Percentiles rank a stretch among this genome's conserved stretches.
phyloP scores from a whole-genome alignment of 2,113 vertebrate genomes.

The Laterallus jamaicensis region DNA sequence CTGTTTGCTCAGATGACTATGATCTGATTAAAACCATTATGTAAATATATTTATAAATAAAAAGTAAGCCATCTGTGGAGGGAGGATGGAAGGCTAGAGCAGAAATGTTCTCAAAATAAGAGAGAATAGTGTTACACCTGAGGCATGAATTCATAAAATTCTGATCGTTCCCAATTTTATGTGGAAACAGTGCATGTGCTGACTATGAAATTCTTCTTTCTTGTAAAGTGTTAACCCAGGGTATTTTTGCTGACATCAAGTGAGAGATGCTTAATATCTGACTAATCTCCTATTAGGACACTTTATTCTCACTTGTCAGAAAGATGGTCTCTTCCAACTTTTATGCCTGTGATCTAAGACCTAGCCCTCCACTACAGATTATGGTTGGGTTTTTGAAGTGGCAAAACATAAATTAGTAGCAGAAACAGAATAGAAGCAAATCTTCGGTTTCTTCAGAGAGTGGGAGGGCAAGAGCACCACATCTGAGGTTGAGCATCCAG shows the following conservation, averaged over 20 bases:
- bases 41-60: slow-evolving; percentile 5
- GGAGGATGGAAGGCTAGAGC: neutral
- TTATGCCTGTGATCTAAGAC: neutral
- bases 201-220: neutral
- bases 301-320: neutral
- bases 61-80: neutral
- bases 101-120: neutral
- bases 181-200: neutral
- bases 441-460: neutral
- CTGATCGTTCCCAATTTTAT: neutral
- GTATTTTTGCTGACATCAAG: neutral
- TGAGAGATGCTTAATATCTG: neutral
- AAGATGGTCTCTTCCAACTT: neutral
- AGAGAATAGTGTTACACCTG: neutral
- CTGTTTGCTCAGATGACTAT: neutral
- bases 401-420: neutral
- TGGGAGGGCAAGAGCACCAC: neutral
- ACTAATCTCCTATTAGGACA: neutral
- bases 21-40: neutral
- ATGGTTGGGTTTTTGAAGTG: neutral
- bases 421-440: neutral
- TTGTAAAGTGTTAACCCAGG: neutral
- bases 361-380: neutral
- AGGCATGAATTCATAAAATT: neutral
- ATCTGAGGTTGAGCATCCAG: neutral